Conservation (phyloP, 2,797 vertebrate genomes). For the Catostomus latipinnis region DNA sequence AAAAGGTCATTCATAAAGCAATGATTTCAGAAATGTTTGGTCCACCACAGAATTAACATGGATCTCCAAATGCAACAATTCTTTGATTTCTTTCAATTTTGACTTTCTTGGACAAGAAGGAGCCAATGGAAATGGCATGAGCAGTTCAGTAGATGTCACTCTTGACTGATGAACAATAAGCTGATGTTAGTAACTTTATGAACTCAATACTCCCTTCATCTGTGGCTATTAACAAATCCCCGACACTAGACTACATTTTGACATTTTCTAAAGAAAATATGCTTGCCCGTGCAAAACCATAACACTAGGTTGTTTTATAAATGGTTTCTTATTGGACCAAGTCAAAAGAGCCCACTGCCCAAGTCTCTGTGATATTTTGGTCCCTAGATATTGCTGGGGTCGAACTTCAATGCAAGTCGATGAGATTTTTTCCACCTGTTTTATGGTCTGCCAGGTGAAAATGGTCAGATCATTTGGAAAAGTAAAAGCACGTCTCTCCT, state of each 20-base stretch:
- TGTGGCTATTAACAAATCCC: background rate
- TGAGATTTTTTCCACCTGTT: too few species aligned
- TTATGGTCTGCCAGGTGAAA: too few species aligned
- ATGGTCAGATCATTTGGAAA: too few species aligned
- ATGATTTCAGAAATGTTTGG: slow-evolving; percentile 68
- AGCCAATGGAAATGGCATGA: slow-evolving; percentile 37
- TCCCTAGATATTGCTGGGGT: too few species aligned
- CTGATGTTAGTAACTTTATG: slow-evolving; percentile 19
- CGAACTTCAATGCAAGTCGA: too few species aligned
- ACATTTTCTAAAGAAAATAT: too few species aligned
- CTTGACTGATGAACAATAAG: slow-evolving; percentile 42
- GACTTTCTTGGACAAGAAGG: slow-evolving; percentile 40
- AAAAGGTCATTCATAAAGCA: slow-evolving; percentile 77
- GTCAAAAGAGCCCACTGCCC: too few species aligned
- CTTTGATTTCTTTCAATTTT: slow-evolving; percentile 53
- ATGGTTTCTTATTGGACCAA: background rate
- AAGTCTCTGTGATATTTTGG: too few species aligned
- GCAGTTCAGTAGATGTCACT: slow-evolving; percentile 36
- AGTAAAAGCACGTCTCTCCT: too few species aligned
- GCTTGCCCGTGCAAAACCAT: too few species aligned
- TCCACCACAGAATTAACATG: slow-evolving; percentile 53
- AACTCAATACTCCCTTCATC: background rate
- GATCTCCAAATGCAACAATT: slow-evolving; percentile 52
- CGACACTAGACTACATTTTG: background rate
- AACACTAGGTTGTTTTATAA: background rate